A percentile compares a stretch with the other conserved stretches of the same genome.
phyloP scores from a whole-genome alignment of 2,113 vertebrate species.

The Agapornis roseicollis region DNA sequence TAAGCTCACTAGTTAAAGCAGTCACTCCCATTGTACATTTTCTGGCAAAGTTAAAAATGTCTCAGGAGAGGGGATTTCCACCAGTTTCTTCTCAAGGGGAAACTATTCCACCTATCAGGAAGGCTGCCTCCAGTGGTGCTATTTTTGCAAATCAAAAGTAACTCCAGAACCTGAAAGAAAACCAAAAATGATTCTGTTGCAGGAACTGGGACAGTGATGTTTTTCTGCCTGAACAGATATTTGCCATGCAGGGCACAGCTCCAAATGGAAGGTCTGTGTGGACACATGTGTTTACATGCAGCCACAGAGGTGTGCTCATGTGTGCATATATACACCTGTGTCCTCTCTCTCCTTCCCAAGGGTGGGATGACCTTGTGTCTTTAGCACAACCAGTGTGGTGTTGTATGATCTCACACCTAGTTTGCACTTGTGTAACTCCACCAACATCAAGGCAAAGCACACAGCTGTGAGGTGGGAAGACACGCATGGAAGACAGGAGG shows the following conservation, averaged over 20 bases:
- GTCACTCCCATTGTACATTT: slow-evolving; percentile 1
- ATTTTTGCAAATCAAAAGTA: slow-evolving; percentile 54
- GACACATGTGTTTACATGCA: neutral
- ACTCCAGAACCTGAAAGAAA: neutral
- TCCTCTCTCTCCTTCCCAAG: neutral
- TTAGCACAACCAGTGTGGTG: neutral
- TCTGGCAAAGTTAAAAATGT: slow-evolving; percentile 53
- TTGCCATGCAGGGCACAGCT: neutral
- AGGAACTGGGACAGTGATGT: neutral
- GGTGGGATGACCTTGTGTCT: neutral
- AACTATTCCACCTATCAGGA: slow-evolving; percentile 62
- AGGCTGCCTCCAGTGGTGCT: neutral
- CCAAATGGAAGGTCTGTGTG: neutral
- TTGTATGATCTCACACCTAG: neutral
- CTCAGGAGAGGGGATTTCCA: slow-evolving; percentile 61
- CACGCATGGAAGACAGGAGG: fast-evolving
- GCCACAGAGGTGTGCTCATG: neutral
- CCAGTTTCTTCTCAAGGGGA: slow-evolving; percentile 19
- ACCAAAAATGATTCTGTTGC: neutral
- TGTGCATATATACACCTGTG: neutral
- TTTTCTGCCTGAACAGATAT: neutral
- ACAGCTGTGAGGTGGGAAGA: neutral
- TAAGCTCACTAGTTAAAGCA: slow-evolving; percentile 35
- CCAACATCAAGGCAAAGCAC: neutral
- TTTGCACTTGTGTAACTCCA: neutral